Evolutionary conservation across 2,113 vertebrate species (phyloP).

Genomic region (Morphnarchus princeps): DNA sequence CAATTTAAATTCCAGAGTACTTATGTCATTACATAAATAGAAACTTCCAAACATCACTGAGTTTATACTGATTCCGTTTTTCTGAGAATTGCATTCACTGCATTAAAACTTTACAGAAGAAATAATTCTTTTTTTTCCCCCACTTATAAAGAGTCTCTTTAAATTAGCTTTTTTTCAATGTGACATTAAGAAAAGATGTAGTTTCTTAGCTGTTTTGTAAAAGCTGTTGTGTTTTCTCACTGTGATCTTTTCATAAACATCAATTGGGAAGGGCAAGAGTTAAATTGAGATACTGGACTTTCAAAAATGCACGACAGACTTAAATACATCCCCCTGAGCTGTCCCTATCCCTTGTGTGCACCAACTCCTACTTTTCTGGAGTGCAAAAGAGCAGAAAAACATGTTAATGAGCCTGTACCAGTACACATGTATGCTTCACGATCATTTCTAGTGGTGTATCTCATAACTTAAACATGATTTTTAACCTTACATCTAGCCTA

Average conservation of each 20-base stretch:
- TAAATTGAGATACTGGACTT: not conserved
- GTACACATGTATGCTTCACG: accelerated
- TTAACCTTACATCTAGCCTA: not conserved
- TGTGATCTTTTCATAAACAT: not conserved
- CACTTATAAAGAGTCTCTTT: not conserved
- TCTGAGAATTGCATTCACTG: not conserved
- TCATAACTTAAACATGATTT: not conserved
- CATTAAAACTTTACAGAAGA: not conserved
- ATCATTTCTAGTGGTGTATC: not conserved
- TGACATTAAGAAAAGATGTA: not conserved
- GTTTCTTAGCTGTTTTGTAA: not conserved
- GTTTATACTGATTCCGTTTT: constrained; percentile 33
- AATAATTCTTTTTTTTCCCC: not conserved
- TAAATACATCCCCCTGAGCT: not conserved
- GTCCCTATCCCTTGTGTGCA: not conserved
- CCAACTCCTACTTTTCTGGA: not conserved
- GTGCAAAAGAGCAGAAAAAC: not conserved
- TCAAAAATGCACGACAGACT: not conserved
- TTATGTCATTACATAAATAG: constrained; percentile 28
- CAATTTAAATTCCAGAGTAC: not conserved
- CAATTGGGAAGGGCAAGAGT: not conserved
- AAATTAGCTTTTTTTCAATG: not conserved
- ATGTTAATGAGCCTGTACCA: not conserved
- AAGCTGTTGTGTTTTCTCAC: not conserved
- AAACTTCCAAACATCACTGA: not conserved